Evolutionary conservation across 2,113 vertebrate species (phyloP).

Genomic region (Notarius quadriscutis): DNA sequence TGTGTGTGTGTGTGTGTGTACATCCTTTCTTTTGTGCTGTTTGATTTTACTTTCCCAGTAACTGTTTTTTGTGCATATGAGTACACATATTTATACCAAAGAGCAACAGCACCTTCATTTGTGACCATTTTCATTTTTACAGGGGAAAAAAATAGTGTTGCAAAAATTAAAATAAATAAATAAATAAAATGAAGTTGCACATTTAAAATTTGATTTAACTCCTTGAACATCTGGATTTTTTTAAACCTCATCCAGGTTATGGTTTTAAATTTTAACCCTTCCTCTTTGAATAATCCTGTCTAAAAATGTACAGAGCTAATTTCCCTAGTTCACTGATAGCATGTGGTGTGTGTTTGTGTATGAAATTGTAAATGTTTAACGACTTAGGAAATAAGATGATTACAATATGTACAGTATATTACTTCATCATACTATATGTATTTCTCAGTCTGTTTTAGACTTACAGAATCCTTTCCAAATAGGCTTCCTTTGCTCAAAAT

Average conservation of each 20-base stretch:
- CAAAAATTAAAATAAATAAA: not conserved
- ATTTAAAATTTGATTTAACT: not conserved
- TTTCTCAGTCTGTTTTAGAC: not conserved
- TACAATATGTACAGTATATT: not conserved
- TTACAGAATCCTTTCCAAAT: not conserved
- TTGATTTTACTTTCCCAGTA: not conserved
- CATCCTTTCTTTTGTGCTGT: not conserved
- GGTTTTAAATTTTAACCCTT: not conserved
- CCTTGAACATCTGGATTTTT: not conserved
- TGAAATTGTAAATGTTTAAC: too few relatives aligned
- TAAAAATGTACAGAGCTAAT: not conserved
- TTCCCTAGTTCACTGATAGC: not conserved
- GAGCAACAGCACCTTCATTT: not conserved
- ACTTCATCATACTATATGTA: not conserved
- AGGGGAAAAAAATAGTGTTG: not conserved
- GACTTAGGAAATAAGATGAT: not conserved
- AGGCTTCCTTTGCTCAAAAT: not conserved
- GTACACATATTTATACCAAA: not conserved
- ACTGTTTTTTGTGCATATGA: not conserved
- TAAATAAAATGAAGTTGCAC: not conserved
- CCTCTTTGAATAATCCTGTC: not conserved
- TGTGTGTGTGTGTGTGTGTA: slow-evolving; percentile 6
- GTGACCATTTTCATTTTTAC: not conserved
- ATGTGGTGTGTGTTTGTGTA: not conserved
- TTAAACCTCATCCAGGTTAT: not conserved